These are phyloP conservation scores for Anthoptus insignis DNA, from an alignment of 2,888 invertebrate genomes.

Conservation along the genomic window DNA sequence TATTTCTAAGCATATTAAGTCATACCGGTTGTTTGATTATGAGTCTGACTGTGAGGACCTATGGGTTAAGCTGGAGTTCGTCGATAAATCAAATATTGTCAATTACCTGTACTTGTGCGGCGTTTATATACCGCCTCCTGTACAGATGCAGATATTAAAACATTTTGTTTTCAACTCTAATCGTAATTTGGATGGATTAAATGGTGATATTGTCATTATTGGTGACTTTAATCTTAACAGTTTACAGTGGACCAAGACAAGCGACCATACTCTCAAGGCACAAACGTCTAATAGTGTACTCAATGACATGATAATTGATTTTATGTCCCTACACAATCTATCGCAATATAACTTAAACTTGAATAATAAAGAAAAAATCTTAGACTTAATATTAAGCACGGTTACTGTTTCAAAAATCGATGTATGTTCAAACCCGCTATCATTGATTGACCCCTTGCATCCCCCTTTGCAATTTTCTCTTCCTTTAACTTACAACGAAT, in stretches of 20 bases:
- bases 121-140: background rate
- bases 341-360: constrained; percentile 6
- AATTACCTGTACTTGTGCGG: background rate
- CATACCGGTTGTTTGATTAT: background rate
- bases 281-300: background rate
- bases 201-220: background rate
- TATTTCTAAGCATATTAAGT: background rate
- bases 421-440: constrained; percentile 19
- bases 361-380: constrained; percentile 15
- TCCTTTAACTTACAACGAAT: background rate
- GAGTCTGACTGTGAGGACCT: background rate
- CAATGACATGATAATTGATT: background rate
- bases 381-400: constrained; percentile 23
- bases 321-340: background rate
- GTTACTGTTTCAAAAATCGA: no score
- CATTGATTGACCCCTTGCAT: constrained; percentile 16
- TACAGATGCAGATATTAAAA: background rate
- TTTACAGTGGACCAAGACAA: background rate
- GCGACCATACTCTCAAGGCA: background rate
- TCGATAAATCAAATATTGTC: background rate
- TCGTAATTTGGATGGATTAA: background rate
- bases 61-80: background rate
- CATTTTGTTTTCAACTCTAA: background rate
- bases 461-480: constrained; percentile 23
- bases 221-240: background rate